A percentile compares a stretch with the other conserved stretches of the same genome.
Conservation (phyloP, 2,888 invertebrate genomes). For the Sphaerophoria rueppellii region DNA sequence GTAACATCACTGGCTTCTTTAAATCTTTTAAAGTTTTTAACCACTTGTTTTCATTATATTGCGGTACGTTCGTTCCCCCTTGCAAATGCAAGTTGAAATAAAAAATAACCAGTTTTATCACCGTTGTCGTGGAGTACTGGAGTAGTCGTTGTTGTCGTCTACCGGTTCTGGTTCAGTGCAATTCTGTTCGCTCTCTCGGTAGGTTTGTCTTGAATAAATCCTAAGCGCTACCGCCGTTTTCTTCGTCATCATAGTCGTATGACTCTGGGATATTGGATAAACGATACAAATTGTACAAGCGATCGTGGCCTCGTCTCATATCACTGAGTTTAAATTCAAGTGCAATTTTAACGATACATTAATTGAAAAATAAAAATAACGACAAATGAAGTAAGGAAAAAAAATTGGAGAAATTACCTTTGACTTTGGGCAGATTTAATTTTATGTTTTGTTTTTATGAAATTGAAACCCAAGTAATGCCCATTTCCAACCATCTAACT, state of each 20-base stretch:
- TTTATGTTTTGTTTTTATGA: slow-evolving; percentile 19
- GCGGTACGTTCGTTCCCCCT: slow-evolving; percentile 49
- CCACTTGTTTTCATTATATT: slow-evolving; percentile 57
- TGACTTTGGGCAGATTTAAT: neutral
- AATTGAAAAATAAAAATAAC: neutral
- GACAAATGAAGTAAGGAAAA: slow-evolving; percentile 3
- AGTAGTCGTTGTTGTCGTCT: slow-evolving; percentile 45
- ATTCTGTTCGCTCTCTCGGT: slow-evolving; percentile 63
- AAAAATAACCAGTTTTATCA: slow-evolving; percentile 40
- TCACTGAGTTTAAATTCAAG: slow-evolving; percentile 60
- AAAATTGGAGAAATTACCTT: slow-evolving; percentile 48
- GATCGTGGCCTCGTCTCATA: slow-evolving; percentile 58
- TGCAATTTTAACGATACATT: slow-evolving; percentile 43
- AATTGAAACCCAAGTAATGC: slow-evolving; percentile 45
- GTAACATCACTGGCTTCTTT: slow-evolving; percentile 11
- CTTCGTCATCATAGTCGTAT: slow-evolving; percentile 3
- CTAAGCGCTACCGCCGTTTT: neutral
- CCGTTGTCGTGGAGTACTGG: slow-evolving; percentile 32
- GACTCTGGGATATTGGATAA: slow-evolving; percentile 8
- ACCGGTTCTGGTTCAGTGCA: slow-evolving; percentile 74
- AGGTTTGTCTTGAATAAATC: slow-evolving; percentile 30
- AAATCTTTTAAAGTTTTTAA: slow-evolving; percentile 9
- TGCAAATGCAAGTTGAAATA: slow-evolving; percentile 42
- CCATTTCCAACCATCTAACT: slow-evolving; percentile 19
- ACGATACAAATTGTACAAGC: neutral